These are phyloP conservation scores for Ciconia stormi DNA, from an alignment of 2,113 vertebrate genomes.

Conservation along the genomic window DNA sequence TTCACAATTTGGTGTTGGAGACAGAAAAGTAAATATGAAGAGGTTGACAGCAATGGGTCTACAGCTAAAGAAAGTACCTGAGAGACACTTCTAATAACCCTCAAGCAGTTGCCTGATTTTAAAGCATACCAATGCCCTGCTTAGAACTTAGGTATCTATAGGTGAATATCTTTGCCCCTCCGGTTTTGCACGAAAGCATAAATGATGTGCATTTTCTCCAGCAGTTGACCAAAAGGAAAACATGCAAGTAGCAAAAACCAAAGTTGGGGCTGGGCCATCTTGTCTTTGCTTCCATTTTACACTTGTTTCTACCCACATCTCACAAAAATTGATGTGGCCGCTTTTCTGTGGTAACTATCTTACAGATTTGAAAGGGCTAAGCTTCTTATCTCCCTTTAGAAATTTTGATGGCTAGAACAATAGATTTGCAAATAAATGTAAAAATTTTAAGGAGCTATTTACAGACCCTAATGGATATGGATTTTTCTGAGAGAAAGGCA, in stretches of 20 bases:
- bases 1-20: background rate
- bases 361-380: background rate
- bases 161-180: background rate
- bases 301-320: background rate
- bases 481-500: background rate
- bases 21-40: background rate
- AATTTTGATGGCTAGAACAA: background rate
- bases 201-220: background rate
- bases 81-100: background rate
- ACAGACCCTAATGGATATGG: background rate
- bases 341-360: background rate
- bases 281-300: background rate
- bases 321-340: background rate
- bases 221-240: background rate
- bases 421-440: background rate
- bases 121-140: background rate
- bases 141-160: background rate
- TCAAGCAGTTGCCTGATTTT: background rate
- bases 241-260: background rate
- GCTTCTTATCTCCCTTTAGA: background rate
- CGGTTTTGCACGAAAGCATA: background rate
- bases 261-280: background rate
- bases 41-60: background rate
- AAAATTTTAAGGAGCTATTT: background rate
- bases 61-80: background rate